Evolutionary conservation across 2,113 vertebrate species (phyloP).

Genomic region (Phaetusa simplex): DNA sequence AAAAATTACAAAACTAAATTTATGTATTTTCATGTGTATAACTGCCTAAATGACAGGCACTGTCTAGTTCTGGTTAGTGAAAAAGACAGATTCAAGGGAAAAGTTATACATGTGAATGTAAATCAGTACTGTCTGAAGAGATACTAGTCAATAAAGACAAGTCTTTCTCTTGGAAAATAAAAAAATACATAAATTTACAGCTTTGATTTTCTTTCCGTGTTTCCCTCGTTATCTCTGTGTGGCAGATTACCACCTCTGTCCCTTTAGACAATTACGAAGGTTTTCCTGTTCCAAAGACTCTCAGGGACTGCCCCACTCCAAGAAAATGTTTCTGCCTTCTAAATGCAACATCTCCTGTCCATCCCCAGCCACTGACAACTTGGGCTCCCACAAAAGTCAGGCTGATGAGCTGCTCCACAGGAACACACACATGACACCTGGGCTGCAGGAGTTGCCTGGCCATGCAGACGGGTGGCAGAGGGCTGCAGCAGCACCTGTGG

Average conservation of each 20-base stretch:
- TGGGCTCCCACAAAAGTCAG: not conserved
- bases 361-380: not conserved
- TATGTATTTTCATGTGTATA: not conserved
- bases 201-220: not conserved
- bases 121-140: not conserved
- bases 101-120: not conserved
- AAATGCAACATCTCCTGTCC: not conserved
- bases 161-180: not conserved
- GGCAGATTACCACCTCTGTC: not conserved
- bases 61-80: not conserved
- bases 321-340: not conserved
- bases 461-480: not conserved
- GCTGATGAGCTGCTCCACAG: not conserved
- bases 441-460: not conserved
- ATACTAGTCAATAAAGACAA: not conserved
- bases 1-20: not conserved
- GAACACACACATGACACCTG: accelerated
- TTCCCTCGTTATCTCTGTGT: not conserved
- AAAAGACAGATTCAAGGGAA: not conserved
- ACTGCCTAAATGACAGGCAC: not conserved
- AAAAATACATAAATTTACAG: not conserved
- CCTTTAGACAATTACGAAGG: not conserved
- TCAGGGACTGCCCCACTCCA: not conserved
- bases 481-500: not conserved
- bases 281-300: not conserved